Percentiles rank a stretch among this genome's conserved stretches.
Conservation (phyloP, 92 coral and sea anemone genomes). For the Galaxea fascicularis region DNA sequence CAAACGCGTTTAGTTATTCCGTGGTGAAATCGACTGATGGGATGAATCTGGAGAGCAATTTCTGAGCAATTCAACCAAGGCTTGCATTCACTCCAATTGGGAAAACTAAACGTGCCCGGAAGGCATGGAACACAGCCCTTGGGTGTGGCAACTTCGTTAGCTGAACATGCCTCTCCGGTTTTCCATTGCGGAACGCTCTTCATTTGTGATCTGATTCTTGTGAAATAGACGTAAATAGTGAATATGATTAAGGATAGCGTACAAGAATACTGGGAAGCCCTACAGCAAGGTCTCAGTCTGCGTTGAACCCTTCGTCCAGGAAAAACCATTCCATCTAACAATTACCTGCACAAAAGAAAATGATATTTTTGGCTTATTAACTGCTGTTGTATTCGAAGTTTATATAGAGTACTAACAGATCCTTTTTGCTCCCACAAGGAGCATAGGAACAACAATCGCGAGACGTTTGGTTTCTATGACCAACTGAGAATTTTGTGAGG, state of each 20-base stretch:
- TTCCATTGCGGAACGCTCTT: not conserved
- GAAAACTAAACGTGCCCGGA: conserved; percentile 53
- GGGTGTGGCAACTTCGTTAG: not conserved
- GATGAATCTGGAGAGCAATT: conserved; percentile 44
- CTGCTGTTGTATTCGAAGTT: not conserved
- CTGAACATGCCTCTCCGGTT: not conserved
- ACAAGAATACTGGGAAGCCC: not conserved
- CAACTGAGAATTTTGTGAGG: no score
- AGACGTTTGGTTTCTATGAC: no score
- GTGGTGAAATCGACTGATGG: conserved; percentile 5
- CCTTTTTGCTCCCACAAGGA: no score
- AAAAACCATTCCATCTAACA: not conserved
- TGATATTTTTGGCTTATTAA: not conserved
- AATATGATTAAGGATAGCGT: conserved; percentile 15
- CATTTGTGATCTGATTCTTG: not conserved
- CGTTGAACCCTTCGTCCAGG: not conserved
- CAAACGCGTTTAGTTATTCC: conserved; percentile 49
- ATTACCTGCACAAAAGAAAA: not conserved
- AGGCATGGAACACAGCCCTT: conserved; percentile 48
- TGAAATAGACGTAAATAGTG: conserved; percentile 17
- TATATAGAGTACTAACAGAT: no score
- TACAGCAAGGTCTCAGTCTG: not conserved
- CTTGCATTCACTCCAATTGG: conserved; percentile 57
- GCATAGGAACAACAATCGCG: no score
- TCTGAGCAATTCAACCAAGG: conserved; percentile 61